A percentile compares a stretch with the other conserved stretches of the same genome.
phyloP scores from a whole-genome alignment of 35 echinoderm and acorn worm genomes.

The Diadema setosum region DNA sequence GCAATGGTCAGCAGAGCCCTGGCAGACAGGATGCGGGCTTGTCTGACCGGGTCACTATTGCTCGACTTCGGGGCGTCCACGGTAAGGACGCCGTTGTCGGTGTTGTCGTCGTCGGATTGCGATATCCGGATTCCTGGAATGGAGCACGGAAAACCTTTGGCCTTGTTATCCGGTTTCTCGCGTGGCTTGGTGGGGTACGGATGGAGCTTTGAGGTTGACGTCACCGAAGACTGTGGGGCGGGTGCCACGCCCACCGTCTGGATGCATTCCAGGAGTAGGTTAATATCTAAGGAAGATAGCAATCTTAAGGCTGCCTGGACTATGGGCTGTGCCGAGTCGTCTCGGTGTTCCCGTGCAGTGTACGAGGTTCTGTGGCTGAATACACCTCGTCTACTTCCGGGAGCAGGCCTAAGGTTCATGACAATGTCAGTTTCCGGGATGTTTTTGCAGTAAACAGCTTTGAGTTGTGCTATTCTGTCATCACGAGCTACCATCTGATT shows the following conservation, averaged over 20 bases:
- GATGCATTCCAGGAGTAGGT: slow-evolving; percentile 36
- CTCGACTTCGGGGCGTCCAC: neutral
- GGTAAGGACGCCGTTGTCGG: neutral
- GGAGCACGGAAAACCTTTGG: neutral
- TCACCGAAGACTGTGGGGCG: neutral
- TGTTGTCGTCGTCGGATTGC: neutral
- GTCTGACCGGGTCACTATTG: neutral
- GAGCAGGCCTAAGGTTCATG: neutral
- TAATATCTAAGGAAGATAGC: slow-evolving; percentile 39
- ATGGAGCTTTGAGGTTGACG: neutral
- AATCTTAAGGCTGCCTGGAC: slow-evolving; percentile 24
- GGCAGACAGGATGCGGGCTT: slow-evolving; percentile 38
- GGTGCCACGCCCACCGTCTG: slow-evolving; percentile 9
- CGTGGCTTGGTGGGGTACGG: neutral
- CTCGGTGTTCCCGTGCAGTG: neutral
- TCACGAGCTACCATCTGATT: slow-evolving; percentile 7
- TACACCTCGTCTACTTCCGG: neutral
- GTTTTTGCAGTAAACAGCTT: neutral
- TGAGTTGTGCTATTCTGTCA: neutral
- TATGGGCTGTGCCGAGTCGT: neutral
- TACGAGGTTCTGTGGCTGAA: neutral
- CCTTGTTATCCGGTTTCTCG: neutral
- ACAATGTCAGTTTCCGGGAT: neutral
- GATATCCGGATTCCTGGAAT: slow-evolving; percentile 19
- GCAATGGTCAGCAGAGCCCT: slow-evolving; percentile 48